Evolutionary conservation across 2,113 vertebrate genomes (phyloP).

Genomic region (Tragelaphus strepsiceros): DNA sequence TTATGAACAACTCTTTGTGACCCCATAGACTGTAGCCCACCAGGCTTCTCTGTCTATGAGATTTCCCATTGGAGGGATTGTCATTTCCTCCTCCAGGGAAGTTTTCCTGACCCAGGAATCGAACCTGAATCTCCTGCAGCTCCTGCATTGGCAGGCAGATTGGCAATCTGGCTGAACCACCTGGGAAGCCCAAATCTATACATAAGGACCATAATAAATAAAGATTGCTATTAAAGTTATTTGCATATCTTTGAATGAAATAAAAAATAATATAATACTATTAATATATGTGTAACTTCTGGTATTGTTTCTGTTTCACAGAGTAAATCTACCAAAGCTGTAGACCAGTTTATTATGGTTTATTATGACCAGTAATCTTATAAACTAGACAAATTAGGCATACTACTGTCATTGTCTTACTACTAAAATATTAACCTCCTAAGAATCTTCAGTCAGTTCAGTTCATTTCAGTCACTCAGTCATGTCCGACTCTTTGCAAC

Average conservation of each 20-base stretch:
- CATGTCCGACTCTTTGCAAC: rapidly evolving
- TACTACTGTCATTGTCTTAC: background rate
- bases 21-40: too few species aligned
- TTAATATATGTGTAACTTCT: background rate
- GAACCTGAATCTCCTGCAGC: too few species aligned
- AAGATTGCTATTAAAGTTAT: background rate
- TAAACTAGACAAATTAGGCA: background rate
- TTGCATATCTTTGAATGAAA: background rate
- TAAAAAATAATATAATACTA: background rate
- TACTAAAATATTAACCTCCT: background rate
- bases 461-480: too few species aligned
- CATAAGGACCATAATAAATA: background rate
- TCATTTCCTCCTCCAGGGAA: too few species aligned
- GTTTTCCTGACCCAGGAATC: too few species aligned
- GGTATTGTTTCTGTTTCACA: background rate
- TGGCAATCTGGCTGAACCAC: too few species aligned
- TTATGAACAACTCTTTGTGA: too few species aligned
- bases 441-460: background rate
- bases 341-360: background rate
- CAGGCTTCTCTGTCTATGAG: too few species aligned
- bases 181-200: background rate
- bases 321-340: background rate
- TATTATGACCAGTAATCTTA: background rate
- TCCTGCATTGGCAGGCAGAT: too few species aligned
- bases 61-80: too few species aligned